These are phyloP conservation scores for Oasisia sp. DNA, from an alignment of 2,888 invertebrate genomes.

Conservation along the genomic window DNA sequence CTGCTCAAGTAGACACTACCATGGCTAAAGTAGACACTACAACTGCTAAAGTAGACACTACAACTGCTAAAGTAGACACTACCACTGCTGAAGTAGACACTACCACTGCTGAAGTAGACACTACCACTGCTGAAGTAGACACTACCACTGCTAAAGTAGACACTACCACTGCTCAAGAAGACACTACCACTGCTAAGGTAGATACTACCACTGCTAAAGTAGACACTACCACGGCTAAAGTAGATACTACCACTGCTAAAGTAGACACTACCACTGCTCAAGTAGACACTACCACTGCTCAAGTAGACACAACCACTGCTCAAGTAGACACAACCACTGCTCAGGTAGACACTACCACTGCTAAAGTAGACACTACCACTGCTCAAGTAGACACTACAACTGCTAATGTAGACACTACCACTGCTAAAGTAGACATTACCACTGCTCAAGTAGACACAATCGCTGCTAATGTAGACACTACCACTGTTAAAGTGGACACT, in stretches of 20 bases:
- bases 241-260: not conserved
- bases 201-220: not conserved
- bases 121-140: not conserved
- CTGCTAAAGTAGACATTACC: not conserved
- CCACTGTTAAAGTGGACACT: not conserved
- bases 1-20: not conserved
- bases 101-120: not conserved
- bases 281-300: not conserved
- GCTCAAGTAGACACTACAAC: not conserved
- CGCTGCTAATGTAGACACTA: not conserved
- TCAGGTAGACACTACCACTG: not conserved
- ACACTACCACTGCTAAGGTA: not conserved
- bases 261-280: not conserved
- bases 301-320: not conserved
- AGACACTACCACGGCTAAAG: not conserved
- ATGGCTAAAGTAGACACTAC: not conserved
- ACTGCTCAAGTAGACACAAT: not conserved
- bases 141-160: not conserved
- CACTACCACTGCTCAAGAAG: not conserved
- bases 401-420: not conserved
- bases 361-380: not conserved
- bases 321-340: not conserved
- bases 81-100: not conserved
- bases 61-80: not conserved
- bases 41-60: not conserved